A percentile compares a stretch with the other conserved stretches of the same genome.
Conservation (phyloP, 2,797 vertebrate species). For the Leptatherina wallacei region DNA sequence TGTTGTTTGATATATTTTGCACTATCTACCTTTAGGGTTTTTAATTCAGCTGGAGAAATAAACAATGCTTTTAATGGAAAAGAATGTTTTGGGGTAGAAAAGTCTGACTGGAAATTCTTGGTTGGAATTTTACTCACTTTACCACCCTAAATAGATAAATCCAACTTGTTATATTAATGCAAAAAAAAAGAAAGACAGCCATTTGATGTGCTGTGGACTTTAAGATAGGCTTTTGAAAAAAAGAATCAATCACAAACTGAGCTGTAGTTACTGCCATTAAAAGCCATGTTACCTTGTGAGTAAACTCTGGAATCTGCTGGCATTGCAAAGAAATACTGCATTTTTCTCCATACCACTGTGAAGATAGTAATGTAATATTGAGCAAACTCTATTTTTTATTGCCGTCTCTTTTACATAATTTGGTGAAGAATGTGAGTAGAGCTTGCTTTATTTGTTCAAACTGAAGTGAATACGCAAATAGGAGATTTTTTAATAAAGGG, state of each 20-base stretch:
- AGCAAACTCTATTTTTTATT: constrained; percentile 15
- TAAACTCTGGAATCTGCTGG: constrained; percentile 22
- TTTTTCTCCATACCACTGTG: not conserved
- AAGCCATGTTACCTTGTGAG: constrained; percentile 10
- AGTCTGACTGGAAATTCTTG: not conserved
- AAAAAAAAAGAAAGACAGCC: not conserved
- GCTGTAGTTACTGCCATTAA: constrained; percentile 2
- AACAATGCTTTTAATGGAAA: not conserved
- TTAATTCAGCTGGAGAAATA: not conserved
- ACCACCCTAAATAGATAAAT: not conserved
- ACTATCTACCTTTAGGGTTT: not conserved
- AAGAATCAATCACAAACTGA: constrained; percentile 1
- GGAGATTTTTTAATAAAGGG: constrained; percentile 50
- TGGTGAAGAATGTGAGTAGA: constrained; percentile 22
- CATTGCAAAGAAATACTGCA: constrained; percentile 17
- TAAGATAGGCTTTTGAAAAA: constrained; percentile 14
- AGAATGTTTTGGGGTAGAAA: not conserved
- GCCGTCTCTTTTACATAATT: constrained; percentile 7
- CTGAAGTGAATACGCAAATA: constrained; percentile 39
- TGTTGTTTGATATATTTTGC: not conserved
- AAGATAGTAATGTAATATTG: constrained; percentile 28
- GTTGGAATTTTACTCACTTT: not conserved
- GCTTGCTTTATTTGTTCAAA: constrained; percentile 41
- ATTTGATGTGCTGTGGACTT: not conserved
- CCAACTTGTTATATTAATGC: constrained; percentile 8